Conservation (phyloP, 2,113 vertebrate species). For the Gopherus flavomarginatus region DNA sequence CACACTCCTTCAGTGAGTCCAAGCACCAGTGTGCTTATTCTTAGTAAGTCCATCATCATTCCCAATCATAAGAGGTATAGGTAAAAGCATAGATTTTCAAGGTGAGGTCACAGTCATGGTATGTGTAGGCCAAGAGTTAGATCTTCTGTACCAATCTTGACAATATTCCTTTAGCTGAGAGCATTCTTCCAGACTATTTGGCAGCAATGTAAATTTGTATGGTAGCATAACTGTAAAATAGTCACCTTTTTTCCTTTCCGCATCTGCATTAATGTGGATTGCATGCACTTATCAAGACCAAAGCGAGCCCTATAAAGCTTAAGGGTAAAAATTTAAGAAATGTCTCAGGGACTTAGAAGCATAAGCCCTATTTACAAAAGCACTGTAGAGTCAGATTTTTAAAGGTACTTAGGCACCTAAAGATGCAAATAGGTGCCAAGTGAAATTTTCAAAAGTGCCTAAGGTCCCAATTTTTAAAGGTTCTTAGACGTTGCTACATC, state of each 20-base stretch:
- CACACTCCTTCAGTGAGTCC: not conserved
- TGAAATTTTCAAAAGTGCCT: accelerated
- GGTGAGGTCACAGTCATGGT: not conserved
- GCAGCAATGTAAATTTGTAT: not conserved
- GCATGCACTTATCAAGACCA: not conserved
- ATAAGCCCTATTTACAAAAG: not conserved
- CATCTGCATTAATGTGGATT: not conserved
- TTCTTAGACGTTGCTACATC: too few species aligned
- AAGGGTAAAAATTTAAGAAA: not conserved
- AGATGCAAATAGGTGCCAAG: not conserved
- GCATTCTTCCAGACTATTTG: accelerated
- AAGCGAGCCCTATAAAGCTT: accelerated
- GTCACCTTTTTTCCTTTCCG: not conserved
- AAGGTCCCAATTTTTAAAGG: not conserved
- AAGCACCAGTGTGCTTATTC: not conserved
- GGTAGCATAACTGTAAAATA: too few species aligned
- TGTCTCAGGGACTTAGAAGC: not conserved
- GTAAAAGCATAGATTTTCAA: not conserved
- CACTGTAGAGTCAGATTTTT: not conserved
- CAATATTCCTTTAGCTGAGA: not conserved
- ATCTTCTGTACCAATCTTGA: not conserved
- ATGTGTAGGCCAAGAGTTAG: not conserved
- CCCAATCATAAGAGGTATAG: not conserved
- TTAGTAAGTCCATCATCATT: not conserved
- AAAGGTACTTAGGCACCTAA: not conserved